phyloP scores from a whole-genome alignment of 1,140 invertebrate species.

The Caenorhabditis inopinata region DNA sequence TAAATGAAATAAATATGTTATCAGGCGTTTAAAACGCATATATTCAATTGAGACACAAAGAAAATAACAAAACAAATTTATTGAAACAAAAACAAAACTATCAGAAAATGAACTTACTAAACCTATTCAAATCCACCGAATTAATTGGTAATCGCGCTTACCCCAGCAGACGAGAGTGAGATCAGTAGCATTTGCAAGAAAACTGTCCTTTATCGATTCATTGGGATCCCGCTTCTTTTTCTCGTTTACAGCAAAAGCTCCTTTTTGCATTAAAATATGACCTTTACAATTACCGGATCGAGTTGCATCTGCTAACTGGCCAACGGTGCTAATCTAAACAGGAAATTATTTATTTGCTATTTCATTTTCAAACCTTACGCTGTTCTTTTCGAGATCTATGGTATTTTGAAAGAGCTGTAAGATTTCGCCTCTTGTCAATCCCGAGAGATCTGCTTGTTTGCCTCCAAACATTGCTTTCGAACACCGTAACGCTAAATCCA shows the following conservation, averaged over 20 bases:
- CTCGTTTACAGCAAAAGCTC: constrained; percentile 58
- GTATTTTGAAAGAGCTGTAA: constrained; percentile 25
- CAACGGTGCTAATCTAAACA: constrained; percentile 55
- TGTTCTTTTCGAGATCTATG: constrained; percentile 9
- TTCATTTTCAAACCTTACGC: constrained; percentile 39
- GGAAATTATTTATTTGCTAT: constrained; percentile 26
- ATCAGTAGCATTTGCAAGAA: constrained; percentile 39
- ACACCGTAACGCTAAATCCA: constrained; percentile 54
- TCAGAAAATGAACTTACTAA: not conserved
- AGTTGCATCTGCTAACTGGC: constrained; percentile 54
- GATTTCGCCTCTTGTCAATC: constrained; percentile 10
- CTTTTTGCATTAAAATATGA: constrained; percentile 48
- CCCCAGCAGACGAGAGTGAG: constrained; percentile 40
- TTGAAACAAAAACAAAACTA: not conserved
- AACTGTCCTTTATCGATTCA: constrained; percentile 23
- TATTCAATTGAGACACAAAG: no score
- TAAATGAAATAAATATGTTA: not conserved
- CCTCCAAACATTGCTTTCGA: constrained; percentile 58
- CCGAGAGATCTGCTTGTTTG: constrained; percentile 10
- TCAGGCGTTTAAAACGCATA: not conserved
- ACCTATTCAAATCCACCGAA: constrained; percentile 12
- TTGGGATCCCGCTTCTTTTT: constrained; percentile 47
- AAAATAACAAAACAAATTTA: not conserved
- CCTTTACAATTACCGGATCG: constrained; percentile 47
- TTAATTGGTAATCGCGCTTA: constrained; percentile 30